Conservation (phyloP, 1,140 invertebrate genomes). For the Sitobion miscanthi region DNA sequence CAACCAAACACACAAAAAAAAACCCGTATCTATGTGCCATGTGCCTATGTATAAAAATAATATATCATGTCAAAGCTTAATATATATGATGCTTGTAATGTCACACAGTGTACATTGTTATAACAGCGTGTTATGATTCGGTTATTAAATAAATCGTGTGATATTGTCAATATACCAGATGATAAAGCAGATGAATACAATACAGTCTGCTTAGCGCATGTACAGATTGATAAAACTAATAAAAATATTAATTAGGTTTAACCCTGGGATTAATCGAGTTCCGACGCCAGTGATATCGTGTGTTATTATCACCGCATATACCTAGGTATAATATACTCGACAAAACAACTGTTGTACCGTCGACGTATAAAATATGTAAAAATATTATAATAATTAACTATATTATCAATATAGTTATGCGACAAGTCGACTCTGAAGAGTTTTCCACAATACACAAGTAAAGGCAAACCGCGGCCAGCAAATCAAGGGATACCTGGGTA, state of each 20-base stretch:
- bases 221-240: neutral
- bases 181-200: no score
- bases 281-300: neutral
- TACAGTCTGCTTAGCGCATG: neutral
- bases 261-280: neutral
- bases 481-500: no score
- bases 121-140: neutral
- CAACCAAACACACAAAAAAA: neutral
- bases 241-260: neutral
- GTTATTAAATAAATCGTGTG: neutral
- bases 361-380: neutral
- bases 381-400: neutral
- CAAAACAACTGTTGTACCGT: neutral
- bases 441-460: no score
- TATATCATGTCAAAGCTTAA: neutral
- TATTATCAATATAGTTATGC: no score
- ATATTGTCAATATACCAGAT: neutral
- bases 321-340: neutral
- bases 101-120: neutral
- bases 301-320: neutral
- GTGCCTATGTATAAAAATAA: neutral
- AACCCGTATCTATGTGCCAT: neutral
- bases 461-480: no score
- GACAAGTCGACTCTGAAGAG: no score
- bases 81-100: neutral